Percentiles rank a stretch among this genome's conserved stretches.
Evolutionary conservation across 2,113 vertebrate species (phyloP).

Genomic region (Polypterus senegalus): DNA sequence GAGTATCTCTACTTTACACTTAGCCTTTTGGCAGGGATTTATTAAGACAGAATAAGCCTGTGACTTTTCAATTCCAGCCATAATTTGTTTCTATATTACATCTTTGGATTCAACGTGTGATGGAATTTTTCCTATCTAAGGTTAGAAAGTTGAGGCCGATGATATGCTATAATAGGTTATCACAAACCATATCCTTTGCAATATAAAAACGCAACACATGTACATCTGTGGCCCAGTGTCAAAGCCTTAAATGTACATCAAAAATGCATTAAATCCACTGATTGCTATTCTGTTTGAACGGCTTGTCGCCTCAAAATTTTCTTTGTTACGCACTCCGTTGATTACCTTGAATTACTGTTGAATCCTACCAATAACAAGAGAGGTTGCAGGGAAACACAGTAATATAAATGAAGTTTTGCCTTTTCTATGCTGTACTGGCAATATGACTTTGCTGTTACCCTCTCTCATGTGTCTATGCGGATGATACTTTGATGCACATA

Average conservation of each 20-base stretch:
- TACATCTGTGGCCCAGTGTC: slow-evolving; percentile 96
- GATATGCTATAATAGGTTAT: slow-evolving; percentile 93
- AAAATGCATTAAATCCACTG: slow-evolving; percentile 96
- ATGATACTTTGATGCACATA: too few relatives aligned
- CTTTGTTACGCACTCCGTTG: slow-evolving; percentile 63
- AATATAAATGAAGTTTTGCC: slow-evolving; percentile 37
- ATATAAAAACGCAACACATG: slow-evolving; percentile 96
- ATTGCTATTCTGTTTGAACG: slow-evolving; percentile 86
- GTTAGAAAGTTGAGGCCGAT: slow-evolving; percentile 55
- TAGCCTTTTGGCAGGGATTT: slow-evolving; percentile 92
- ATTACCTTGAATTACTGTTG: slow-evolving; percentile 77
- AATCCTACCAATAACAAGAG: slow-evolving; percentile 55
- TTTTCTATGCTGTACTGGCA: slow-evolving; percentile 8
- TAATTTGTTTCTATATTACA: slow-evolving; percentile 99
- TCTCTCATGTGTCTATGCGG: too few relatives aligned
- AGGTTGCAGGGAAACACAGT: slow-evolving; percentile 48
- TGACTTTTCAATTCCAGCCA: slow-evolving; percentile 99
- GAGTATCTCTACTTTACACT: slow-evolving; percentile 76
- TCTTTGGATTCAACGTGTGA: slow-evolving; percentile 79
- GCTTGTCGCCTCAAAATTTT: slow-evolving; percentile 71
- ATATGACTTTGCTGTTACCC: too few relatives aligned
- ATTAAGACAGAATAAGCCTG: slow-evolving; percentile 96
- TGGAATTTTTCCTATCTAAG: slow-evolving; percentile 78
- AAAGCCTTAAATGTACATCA: slow-evolving; percentile 89
- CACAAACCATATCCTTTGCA: slow-evolving; percentile 82